phyloP scores from a whole-genome alignment of 2,888 invertebrate genomes.

The Chrysolina haemoptera region DNA sequence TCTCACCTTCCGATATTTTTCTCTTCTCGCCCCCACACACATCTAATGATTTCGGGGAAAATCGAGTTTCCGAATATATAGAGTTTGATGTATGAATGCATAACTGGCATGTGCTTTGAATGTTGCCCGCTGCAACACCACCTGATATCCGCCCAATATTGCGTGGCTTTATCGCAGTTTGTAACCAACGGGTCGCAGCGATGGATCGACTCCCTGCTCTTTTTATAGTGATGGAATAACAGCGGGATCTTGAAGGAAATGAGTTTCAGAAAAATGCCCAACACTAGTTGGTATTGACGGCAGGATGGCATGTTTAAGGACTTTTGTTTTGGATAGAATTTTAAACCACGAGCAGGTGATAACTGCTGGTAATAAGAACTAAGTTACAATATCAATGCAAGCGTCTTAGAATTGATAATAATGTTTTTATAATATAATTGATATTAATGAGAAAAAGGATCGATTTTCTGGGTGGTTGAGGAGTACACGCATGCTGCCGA shows the following conservation, averaged over 20 bases:
- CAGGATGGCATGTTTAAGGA: too few species aligned
- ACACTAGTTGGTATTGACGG: background rate
- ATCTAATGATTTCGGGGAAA: constrained; percentile 61
- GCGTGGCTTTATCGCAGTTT: constrained; percentile 28
- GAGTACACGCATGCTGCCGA: too few species aligned
- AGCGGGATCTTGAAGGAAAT: background rate
- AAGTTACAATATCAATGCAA: too few species aligned
- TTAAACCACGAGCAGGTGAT: too few species aligned
- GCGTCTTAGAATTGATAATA: too few species aligned
- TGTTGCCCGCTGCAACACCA: constrained; percentile 53
- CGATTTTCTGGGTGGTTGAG: too few species aligned
- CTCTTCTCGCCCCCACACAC: constrained; percentile 37
- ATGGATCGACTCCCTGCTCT: background rate
- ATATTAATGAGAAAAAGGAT: too few species aligned
- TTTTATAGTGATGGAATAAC: constrained; percentile 2
- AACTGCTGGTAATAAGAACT: too few species aligned
- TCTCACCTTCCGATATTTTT: too few species aligned
- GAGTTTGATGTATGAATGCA: constrained; percentile 62
- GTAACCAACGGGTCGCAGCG: background rate
- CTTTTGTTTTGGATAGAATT: too few species aligned
- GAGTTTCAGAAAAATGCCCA: background rate
- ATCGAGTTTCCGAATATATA: constrained; percentile 60
- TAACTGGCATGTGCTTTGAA: constrained; percentile 61
- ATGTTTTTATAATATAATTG: too few species aligned
- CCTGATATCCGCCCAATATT: constrained; percentile 56